phyloP scores from a whole-genome alignment of 2,888 invertebrate species.

The Acronicta leporina region DNA sequence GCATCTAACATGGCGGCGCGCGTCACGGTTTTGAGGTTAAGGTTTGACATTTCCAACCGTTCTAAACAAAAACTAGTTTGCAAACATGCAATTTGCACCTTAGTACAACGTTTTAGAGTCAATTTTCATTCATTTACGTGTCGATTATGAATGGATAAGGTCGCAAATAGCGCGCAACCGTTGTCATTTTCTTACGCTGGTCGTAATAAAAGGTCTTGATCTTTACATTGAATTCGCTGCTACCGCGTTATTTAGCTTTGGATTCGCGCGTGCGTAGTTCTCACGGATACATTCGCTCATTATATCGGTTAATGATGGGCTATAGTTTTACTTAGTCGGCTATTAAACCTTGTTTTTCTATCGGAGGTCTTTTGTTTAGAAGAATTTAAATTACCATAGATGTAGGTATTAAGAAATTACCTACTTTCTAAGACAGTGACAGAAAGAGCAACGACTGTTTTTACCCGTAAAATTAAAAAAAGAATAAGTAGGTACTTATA shows the following conservation, averaged over 20 bases:
- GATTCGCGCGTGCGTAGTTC: conserved; percentile 74
- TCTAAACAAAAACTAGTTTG: conserved; percentile 69
- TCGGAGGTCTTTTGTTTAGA: conserved; percentile 56
- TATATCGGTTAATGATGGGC: conserved; percentile 71
- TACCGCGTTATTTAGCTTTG: conserved; percentile 71
- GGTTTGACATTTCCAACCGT: conserved; percentile 86
- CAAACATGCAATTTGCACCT: conserved; percentile 45
- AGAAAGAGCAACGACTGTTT: no score
- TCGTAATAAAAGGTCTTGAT: conserved; percentile 82
- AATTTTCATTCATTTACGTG: conserved; percentile 57
- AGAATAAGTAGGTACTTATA: no score
- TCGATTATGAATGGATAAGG: conserved; percentile 58
- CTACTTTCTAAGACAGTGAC: conserved; percentile 27
- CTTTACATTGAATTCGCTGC: conserved; percentile 83
- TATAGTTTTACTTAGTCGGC: conserved; percentile 58
- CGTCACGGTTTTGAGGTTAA: conserved; percentile 88
- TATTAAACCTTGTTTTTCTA: conserved; percentile 62
- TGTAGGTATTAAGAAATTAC: conserved; percentile 23
- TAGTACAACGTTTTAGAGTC: conserved; percentile 62
- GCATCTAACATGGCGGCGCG: conserved; percentile 78
- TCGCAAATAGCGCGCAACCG: conserved; percentile 71
- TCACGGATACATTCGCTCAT: conserved; percentile 73
- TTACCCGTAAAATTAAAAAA: no score
- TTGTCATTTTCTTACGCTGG: conserved; percentile 78
- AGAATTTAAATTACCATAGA: conserved; percentile 39